Conservation (phyloP, 2,113 vertebrate genomes). For the Nesogale talazaci region DNA sequence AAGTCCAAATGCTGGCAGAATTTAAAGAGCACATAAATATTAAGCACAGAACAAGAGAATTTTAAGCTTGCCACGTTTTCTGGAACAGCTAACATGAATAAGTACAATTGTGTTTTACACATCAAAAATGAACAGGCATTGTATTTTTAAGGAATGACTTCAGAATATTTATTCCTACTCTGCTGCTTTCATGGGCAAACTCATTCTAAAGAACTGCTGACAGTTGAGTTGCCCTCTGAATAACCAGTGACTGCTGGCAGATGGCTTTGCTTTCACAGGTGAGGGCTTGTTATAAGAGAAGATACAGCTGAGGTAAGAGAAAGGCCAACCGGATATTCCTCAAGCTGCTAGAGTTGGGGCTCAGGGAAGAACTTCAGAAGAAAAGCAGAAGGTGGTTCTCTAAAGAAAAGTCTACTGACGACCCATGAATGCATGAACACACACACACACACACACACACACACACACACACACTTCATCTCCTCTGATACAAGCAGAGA, state of each 20-base stretch:
- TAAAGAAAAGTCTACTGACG: neutral
- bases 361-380: neutral
- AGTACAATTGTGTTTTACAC: neutral
- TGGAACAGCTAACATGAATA: constrained; percentile 47
- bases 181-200: constrained; percentile 10
- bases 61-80: constrained; percentile 42
- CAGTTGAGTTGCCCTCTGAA: neutral
- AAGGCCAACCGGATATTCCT: neutral
- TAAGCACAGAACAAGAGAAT: neutral
- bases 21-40: constrained; percentile 54
- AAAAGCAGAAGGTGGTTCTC: neutral
- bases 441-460: rapidly evolving
- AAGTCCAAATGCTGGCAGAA: constrained; percentile 44
- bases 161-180: neutral
- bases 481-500: neutral
- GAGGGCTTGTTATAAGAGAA: neutral
- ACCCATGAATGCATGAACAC: rapidly evolving
- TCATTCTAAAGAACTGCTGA: constrained; percentile 22
- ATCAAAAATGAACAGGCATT: constrained; percentile 11
- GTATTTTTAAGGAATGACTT: neutral
- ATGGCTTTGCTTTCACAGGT: neutral
- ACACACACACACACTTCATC: no score
- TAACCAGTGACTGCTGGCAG: no score
- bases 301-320: neutral
- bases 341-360: no score